Base-by-base conservation (phyloP, 2,113 vertebrate species). In the Psettodes erumei region DNA sequence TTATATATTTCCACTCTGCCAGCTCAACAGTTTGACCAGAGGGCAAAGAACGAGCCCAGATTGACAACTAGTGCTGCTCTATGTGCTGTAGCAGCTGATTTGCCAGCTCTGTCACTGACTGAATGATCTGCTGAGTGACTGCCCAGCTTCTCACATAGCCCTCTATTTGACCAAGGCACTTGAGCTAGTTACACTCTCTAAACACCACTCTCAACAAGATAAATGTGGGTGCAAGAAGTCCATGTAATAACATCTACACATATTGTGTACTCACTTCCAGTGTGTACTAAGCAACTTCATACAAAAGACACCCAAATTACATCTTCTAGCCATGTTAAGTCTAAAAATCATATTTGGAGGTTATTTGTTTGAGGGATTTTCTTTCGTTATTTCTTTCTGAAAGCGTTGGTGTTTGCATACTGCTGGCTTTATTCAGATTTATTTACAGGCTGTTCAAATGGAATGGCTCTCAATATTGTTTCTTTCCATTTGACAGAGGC, bases 1-100 rank as follows among this genome's bases (percentile, higher is more conserved):
- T 85, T 66, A 60, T 88, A 82, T 79, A 85, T 83, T 84, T 90
- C 84, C 79, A 74, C 84, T 83, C 72, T 48, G 64, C 76, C 70
- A 43, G 68, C 79, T 74, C 54, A 72, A 77, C 60, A 53, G 64
- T 81, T 82, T 87, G 83, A 79, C 86, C 87, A 84, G 59, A 82
- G 85, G 88, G 71, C 66, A 66, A 43, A 72, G 79, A 81, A 78
- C 18, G 1, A 75, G 59, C 50, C 25, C 58, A 56, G 65, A 83
- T 67, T 84, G 83, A 86, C 85, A 86, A 69, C 80, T 33, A 63
- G 42, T 2, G 9, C 74, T 43, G 70, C 56, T 84, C 70, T 77
- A 1, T 82, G 66, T 81, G 70, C 78, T 67, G 71, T 45, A 74
- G 61, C 51, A 55, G 21, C 59, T 70, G 48, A 79, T 77, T 82